Base-by-base conservation (phyloP, 2,888 invertebrate species). In the Apodemia hepburni region DNA sequence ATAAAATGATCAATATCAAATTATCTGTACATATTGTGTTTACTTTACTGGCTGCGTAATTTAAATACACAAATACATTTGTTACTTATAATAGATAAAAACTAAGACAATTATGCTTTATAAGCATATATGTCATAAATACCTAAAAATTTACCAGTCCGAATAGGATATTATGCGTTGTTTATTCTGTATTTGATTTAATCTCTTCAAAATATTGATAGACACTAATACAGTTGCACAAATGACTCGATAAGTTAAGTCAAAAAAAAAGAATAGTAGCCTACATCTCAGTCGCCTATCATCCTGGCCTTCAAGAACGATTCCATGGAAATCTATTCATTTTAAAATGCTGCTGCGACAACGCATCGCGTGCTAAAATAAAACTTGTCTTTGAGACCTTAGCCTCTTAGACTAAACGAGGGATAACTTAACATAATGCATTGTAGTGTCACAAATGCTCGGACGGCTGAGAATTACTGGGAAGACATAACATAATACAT, bases 101-200 rank as follows among this genome's bases (percentile, higher is more conserved):
- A 11, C 54, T 27, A 54, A 18, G 27, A 54, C 54, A 27, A 12
- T 12, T 22, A 27, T 54, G 54, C 54, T 54, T 54, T 54, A 22
- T 22, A 54, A 54, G 54, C 54, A 22, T 22, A 54, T 8, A 54
- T 54, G 54, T 54, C 22, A 22, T 42, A 42, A 54, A 54, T 27
- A 54, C 22, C 12, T 54, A 12, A 22, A 27, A 18, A 17, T 12
- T 27, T 5, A 15, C 42, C 15, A 42, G 15, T 5, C 42, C 15
- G 38, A 3, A 3, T 15, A 42, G 15, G 15, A 42, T 42, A 42
- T 15, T 15, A 15, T 2, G 15, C 12, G 4, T 42, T 42, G 12
- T 42, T 4, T 15, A 3, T 12, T 1, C 0, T 33, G 33, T 42
- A 9, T 9, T 38, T 33, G 3, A 33, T 7, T 35, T 1, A 35